Evolutionary conservation across 2,113 vertebrate genomes (phyloP).

Genomic region (Phasianus colchicus): DNA sequence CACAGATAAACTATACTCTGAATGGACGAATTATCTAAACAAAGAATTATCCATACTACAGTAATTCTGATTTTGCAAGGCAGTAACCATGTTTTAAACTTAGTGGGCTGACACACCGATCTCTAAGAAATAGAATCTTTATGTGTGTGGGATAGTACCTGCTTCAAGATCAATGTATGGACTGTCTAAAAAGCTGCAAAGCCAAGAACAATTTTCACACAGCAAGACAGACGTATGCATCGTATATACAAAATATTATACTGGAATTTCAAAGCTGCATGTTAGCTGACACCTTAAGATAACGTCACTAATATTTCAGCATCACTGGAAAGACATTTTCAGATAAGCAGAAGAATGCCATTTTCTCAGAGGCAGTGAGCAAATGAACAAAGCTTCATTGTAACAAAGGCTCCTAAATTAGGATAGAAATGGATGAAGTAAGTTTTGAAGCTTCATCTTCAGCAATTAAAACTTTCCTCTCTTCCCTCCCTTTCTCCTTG

Average conservation of each 20-base stretch:
- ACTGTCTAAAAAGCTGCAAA: not conserved
- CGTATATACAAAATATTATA: not conserved
- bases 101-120: not conserved
- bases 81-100: not conserved
- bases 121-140: not conserved
- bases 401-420: not conserved
- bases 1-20: not conserved
- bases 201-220: not conserved
- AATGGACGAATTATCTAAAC: not conserved
- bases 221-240: accelerated
- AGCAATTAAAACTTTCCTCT: not conserved
- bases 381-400: not conserved
- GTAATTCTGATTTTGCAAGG: not conserved
- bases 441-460: not conserved
- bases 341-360: not conserved
- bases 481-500: not conserved
- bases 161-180: not conserved
- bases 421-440: not conserved
- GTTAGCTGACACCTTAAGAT: not conserved
- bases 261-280: not conserved
- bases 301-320: not conserved
- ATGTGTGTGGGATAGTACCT: accelerated
- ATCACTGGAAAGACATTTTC: not conserved
- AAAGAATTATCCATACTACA: not conserved
- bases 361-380: not conserved